Percentiles rank a stretch among this genome's conserved stretches.
Conservation (phyloP, 1,140 invertebrate genomes). For the Druon quercuslanigerum region DNA sequence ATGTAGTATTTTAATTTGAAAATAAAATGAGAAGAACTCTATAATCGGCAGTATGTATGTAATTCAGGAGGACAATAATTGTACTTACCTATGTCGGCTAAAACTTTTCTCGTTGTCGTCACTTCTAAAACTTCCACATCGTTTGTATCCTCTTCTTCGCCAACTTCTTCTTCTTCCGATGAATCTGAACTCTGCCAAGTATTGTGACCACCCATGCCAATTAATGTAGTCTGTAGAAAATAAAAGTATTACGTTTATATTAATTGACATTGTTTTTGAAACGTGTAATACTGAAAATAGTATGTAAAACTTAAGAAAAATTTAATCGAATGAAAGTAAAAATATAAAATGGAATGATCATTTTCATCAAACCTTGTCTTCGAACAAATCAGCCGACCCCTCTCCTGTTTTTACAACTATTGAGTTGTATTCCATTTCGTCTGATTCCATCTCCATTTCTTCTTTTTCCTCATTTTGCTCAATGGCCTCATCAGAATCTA, state of each 20-base stretch:
- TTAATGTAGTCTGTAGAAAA: slow-evolving; percentile 41
- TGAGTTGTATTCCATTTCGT: not conserved
- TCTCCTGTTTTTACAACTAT: slow-evolving; percentile 57
- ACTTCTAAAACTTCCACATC: slow-evolving; percentile 65
- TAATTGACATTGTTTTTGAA: not conserved
- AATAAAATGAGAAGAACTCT: too few species aligned
- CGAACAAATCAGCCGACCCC: slow-evolving; percentile 64
- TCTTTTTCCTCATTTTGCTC: slow-evolving; percentile 45
- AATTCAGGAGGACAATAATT: not conserved
- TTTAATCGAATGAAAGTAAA: slow-evolving; percentile 18
- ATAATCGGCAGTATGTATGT: too few species aligned
- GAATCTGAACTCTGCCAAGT: slow-evolving; percentile 70
- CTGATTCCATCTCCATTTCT: not conserved
- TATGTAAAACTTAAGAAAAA: not conserved
- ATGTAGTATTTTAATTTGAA: too few species aligned
- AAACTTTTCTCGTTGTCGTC: slow-evolving; percentile 57
- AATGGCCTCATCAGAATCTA: slow-evolving; percentile 44
- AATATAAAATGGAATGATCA: slow-evolving; percentile 22
- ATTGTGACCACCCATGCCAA: slow-evolving; percentile 65
- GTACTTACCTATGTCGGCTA: slow-evolving; percentile 69
- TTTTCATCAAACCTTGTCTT: slow-evolving; percentile 43
- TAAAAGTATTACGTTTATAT: not conserved
- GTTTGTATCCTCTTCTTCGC: slow-evolving; percentile 61
- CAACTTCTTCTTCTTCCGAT: slow-evolving; percentile 65
- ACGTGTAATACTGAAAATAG: not conserved